Evolutionary conservation across 2,113 vertebrate genomes (phyloP), one percentile per base, ranked within the genome.

Genomic region (Calidris pugnax): DNA sequence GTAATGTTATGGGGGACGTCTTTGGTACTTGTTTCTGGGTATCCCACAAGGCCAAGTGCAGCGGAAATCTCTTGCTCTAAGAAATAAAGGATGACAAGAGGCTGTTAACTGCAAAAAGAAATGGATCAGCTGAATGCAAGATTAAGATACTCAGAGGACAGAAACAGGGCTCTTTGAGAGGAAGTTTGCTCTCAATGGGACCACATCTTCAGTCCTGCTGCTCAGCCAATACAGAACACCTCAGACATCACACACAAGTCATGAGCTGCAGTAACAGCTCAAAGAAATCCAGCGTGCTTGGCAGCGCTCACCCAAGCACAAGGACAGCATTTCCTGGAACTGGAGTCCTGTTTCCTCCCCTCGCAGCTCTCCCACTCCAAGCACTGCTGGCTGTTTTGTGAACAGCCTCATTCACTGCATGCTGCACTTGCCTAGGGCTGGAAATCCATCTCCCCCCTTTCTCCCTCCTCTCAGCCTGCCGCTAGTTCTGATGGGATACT

Each of bases 251-350:
- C 20, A 16, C 30, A n/a, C 12, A n/a, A 88, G 43, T 14, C 41
- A 15, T 0, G 26, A 69, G 55, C 62, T 66, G 32, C 50, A 55
- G 55, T 3, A 37, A 37, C 12, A 71, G 48, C 74, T 26, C 48
- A 8, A 37, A 53, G 41, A 45, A 3, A 47, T 15, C 37, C 78
- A 59, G n/a, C 5, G 3, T 7, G 9, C 20, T 32, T 7, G 1
- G 55, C 73, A 76, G 35, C 0, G 33, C 45, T 80, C 1, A 0
- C 21, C 47, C 35, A 62, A 60, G 39, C 0, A 1, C 2, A 4
- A 84, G 60, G 39, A 55, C 56, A 30, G 51, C 0, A 5, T 48
- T 73, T 37, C 50, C 55, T 30, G 62, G 57, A 88, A 67, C 2
- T 0, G 0, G 30, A 39, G 21, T 0, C 5, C 45, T 45, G 56